Evolutionary conservation across 2,113 vertebrate genomes (phyloP).

Genomic region (Terrapene triunguis): DNA sequence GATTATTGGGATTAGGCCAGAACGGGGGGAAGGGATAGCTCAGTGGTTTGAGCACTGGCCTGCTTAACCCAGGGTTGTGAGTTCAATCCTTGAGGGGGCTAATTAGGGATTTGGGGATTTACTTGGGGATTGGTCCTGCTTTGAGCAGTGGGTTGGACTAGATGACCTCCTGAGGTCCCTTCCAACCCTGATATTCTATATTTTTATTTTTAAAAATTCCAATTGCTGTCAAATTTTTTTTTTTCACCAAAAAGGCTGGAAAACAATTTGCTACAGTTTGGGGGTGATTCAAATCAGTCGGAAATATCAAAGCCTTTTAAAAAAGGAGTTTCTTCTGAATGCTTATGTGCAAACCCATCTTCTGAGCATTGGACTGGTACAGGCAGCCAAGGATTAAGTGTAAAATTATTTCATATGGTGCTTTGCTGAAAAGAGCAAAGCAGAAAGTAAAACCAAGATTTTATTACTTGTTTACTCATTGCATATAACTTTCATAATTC

Average conservation of each 20-base stretch:
- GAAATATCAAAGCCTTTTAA: not conserved
- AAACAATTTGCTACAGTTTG: not conserved
- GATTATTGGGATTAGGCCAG: not conserved
- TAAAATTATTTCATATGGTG: not conserved
- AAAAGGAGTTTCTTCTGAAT: not conserved
- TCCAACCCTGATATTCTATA: not conserved
- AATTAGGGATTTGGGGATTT: too few relatives aligned
- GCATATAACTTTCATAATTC: not conserved
- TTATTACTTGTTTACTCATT: not conserved
- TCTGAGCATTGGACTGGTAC: not conserved
- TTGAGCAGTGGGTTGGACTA: too few relatives aligned
- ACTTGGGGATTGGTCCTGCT: too few relatives aligned
- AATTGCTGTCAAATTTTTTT: not conserved
- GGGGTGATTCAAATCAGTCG: not conserved
- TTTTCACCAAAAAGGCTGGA: not conserved
- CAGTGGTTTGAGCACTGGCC: too few relatives aligned
- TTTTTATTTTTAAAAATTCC: not conserved
- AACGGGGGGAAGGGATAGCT: not conserved
- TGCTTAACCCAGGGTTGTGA: too few relatives aligned
- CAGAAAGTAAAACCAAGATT: not conserved
- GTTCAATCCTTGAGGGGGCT: too few relatives aligned
- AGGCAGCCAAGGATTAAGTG: not conserved
- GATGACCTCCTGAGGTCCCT: too few relatives aligned
- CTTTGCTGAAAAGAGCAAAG: not conserved
- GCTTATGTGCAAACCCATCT: not conserved